phyloP scores from a whole-genome alignment of 2,888 invertebrate species.

The Latrodectus hesperus region DNA sequence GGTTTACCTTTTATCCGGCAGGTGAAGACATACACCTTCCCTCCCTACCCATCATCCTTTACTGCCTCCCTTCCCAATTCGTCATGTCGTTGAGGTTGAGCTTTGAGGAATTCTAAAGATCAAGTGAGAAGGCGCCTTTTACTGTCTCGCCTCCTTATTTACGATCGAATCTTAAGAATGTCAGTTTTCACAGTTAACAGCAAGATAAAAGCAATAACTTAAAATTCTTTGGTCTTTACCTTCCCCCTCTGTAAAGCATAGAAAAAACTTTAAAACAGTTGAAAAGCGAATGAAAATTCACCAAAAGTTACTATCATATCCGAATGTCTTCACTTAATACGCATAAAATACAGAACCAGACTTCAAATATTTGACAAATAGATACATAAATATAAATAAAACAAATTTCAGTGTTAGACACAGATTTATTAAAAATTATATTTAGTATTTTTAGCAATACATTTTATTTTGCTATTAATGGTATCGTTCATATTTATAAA shows the following conservation, averaged over 20 bases:
- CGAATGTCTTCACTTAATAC: too few species aligned
- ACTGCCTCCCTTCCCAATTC: not conserved
- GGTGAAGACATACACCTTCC: constrained; percentile 43
- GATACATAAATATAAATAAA: too few species aligned
- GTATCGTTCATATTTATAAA: too few species aligned
- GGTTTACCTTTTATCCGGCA: constrained; percentile 61
- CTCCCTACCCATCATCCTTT: constrained; percentile 7
- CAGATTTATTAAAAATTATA: too few species aligned
- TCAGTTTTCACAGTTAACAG: not conserved
- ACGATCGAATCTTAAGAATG: not conserved
- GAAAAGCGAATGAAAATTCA: not conserved
- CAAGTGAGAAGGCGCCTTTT: not conserved
- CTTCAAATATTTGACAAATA: too few species aligned
- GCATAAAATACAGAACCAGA: too few species aligned
- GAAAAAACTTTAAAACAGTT: not conserved
- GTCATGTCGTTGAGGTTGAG: not conserved
- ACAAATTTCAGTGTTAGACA: too few species aligned
- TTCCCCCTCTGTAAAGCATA: not conserved
- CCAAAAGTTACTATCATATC: too few species aligned
- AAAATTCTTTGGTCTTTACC: not conserved
- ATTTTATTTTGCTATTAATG: too few species aligned
- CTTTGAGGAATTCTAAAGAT: not conserved
- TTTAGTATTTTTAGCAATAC: too few species aligned
- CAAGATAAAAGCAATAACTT: not conserved
- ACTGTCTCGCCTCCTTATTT: not conserved